Conservation (phyloP, 2,797 vertebrate genomes). For the Eulemur mongoz region DNA sequence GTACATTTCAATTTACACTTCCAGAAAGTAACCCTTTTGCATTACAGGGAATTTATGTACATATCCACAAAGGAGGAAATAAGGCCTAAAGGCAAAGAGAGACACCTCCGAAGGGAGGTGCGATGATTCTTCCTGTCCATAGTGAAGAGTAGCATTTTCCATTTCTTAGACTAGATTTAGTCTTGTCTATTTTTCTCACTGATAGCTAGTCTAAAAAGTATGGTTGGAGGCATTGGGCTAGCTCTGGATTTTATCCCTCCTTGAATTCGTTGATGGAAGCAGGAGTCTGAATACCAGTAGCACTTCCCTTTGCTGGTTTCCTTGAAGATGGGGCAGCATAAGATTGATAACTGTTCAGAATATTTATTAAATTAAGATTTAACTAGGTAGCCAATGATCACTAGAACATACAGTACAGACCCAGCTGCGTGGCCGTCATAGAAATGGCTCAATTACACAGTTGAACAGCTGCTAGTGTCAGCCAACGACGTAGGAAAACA, state of each 20-base stretch:
- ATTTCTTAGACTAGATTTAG: neutral
- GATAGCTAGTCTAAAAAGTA: neutral
- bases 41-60: neutral
- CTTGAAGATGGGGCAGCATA: neutral
- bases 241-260: neutral
- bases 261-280: neutral
- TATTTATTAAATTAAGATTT: conserved; percentile 50
- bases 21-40: neutral
- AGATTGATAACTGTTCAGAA: neutral
- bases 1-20: conserved; percentile 47
- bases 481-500: neutral
- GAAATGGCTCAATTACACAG: conserved; percentile 59
- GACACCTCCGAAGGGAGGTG: fast-evolving
- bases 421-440: conserved; percentile 28
- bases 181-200: neutral
- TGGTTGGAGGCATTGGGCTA: neutral
- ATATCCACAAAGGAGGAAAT: neutral
- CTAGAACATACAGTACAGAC: conserved; percentile 40
- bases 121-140: neutral
- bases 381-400: neutral
- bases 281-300: neutral
- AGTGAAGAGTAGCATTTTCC: neutral
- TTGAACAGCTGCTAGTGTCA: conserved; percentile 41
- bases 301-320: neutral
- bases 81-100: neutral